Conservation (phyloP, 2,888 invertebrate genomes). For the Sipha maydis region DNA sequence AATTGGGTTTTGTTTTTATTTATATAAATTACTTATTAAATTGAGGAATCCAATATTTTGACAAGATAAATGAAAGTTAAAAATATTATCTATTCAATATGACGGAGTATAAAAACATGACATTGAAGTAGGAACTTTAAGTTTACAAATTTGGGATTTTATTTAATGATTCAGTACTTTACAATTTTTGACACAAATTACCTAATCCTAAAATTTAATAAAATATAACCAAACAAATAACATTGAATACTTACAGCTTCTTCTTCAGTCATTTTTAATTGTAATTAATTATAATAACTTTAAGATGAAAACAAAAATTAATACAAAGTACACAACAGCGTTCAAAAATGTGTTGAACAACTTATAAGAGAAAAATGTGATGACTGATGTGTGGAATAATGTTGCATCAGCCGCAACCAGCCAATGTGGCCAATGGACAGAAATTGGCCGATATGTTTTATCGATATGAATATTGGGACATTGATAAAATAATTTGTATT, state of each 20-base stretch:
- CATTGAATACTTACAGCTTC: slow-evolving; percentile 69
- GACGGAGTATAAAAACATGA: too few relatives aligned
- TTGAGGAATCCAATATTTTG: too few relatives aligned
- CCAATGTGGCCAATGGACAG: slow-evolving; percentile 55
- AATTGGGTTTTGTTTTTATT: too few relatives aligned
- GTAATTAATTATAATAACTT: slow-evolving; percentile 17
- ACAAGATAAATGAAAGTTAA: too few relatives aligned
- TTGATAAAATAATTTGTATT: slow-evolving; percentile 12
- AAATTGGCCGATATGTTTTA: slow-evolving; percentile 35
- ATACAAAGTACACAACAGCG: neutral
- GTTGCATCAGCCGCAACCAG: slow-evolving; percentile 62
- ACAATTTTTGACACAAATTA: neutral
- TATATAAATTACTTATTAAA: too few relatives aligned
- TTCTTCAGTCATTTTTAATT: slow-evolving; percentile 70
- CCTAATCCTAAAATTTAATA: neutral
- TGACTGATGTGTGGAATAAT: slow-evolving; percentile 31
- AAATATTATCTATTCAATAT: too few relatives aligned
- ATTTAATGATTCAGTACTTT: too few relatives aligned
- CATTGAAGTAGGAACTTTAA: too few relatives aligned
- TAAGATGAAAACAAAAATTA: neutral
- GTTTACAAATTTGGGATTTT: neutral
- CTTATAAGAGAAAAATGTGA: slow-evolving; percentile 46
- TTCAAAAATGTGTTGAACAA: neutral
- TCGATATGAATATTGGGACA: slow-evolving; percentile 1
- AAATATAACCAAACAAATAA: neutral